Evolutionary conservation across 2,888 invertebrate genomes (phyloP), one percentile per base, ranked within the genome.

Genomic region (Meandrusa payeni): DNA sequence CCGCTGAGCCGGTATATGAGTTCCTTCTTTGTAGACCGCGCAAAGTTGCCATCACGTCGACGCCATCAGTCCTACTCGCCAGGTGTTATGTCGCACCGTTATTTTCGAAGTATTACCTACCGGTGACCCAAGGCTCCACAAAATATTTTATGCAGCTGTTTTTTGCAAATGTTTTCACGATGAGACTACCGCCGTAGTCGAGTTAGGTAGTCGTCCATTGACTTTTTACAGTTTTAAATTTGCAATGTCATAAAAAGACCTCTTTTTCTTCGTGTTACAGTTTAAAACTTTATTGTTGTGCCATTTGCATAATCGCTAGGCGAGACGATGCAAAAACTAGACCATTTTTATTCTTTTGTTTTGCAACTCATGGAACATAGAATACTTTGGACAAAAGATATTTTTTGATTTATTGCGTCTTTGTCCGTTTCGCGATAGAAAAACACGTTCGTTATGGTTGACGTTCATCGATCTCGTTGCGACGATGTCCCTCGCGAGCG

Each of bases 1-100:
- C 60, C 64, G 59, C 77, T 70, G 86, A 85, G 85, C 85, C 91
- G 92, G 92, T 93, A 93, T 93, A 92, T 91, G 92, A 92, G 93
- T 92, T 93, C 93, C 92, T 93, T 91, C 89, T 65, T 74, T 74
- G 86, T 88, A 88, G 88, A 81, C 76, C 73, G 68, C 69, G 75
- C 72, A 72, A 61, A 56, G 60, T 58, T 53, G 67, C 56, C 24
- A 55, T 47, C 58, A 60, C 60, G 61, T 59, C 61, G 54, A 54
- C 48, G 52, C 46, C 54, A 48, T 48, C 50, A 51, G 41, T 52
- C 31, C 39, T 39, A 33, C 41, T 47, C 48, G 39, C 41, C 41
- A 4, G 9, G 36, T 27, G 29, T 38, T 42, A 26, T 31, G 32
- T 15, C 13, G 10, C 5, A 32, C 36, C 33, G 41, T 41, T 36